Evolutionary conservation across 2,888 invertebrate genomes (phyloP), one percentile per base, ranked within the genome.

Genomic region (Pharmacophagus antenor): DNA sequence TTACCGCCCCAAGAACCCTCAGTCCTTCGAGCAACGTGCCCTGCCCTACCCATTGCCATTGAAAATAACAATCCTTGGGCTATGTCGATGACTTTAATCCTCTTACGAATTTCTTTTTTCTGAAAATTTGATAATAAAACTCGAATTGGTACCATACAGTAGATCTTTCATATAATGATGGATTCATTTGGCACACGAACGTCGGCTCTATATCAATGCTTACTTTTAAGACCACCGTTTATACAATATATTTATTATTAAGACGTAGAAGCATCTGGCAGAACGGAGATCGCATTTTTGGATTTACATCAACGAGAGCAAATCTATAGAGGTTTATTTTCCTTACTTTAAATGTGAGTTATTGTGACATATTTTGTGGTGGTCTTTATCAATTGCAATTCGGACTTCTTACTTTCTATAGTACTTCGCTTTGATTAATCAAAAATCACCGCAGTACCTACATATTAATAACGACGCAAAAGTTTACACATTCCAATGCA

Each of bases 181-280:
- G n/a, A 17, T 56, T 41, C 23, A 48, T 37, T 44, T 48, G 56
- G 47, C 56, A 48, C 10, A 21, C 10, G 31, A 48, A 56, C 56
- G 56, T 56, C 49, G 37, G 49, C 18, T 18, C 5, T 56, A 41
- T 21, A 10, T 27, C 27, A 15, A 46, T 55, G 55, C 47, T 55
- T 55, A 55, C 21, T n/a, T 47, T 55, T 37, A 15, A 55, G 47
- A 47, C 37, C 55, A 22, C n/a, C 37, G 55, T 55, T 47, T 55
- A 55, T 55, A 48, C 47, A 31, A 55, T 47, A 25, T 5, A 55
- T 55, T 47, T 55, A 55, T 47, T 47, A 55, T 48, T 23, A 25
- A 48, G 25, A 48, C 48, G 12, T 47, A 22, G 21, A 20, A 47
- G 37, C 55, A 22, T 55, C 47, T 55, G 47, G 21, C n/a, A 8